Base-by-base conservation (phyloP, 2,797 vertebrate genomes). In the Pangasius larnaudii region DNA sequence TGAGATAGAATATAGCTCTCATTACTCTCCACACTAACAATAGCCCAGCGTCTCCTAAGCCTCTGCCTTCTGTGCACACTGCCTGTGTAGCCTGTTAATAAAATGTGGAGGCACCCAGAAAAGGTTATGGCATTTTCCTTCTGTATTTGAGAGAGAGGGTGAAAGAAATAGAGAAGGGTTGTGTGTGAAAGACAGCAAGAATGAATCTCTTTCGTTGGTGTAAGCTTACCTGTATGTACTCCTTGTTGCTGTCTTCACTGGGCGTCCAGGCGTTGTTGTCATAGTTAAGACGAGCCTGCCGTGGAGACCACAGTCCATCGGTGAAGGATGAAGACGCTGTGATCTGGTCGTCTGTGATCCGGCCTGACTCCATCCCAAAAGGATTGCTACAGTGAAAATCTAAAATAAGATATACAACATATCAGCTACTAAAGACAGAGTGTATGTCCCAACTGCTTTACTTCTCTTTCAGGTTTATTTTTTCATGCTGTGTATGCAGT, bases 181-280 rank as follows among this genome's bases (percentile, higher is more conserved):
- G 58, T 71, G 84, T 71, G 42, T 11, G 63, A 84, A 59, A 22
- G n/a, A 61, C 61, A 71, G 22, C 67, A 80, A 78, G n/a, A 85
- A 77, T 75, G 75, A 51, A 81, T 79, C 49, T 27, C 2, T 77
- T 39, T 83, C 42, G 24, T 24, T 30, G 33, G 33, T 14, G 58
- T 72, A 86, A 59, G 65, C 67, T 7, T 93, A 99, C 98, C 98
- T 99, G 98, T 85, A 99, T 97, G 92, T 96, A 99, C 88, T 99
- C 98, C 91, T 95, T 97, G 96, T 95, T 98, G 95, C 95, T 98
- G 95, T 99, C 98, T 67, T 98, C 96, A 30, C 96, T 96, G 82
- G 98, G 98, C 0, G 98, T 99, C 98, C 98, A 99, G 36, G 96
- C 98, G 0, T 99, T 99, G 95, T 98, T 96, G 6, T 98, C 96